A percentile compares a stretch with the other conserved stretches of the same genome.
Evolutionary conservation across 2,113 vertebrate genomes (phyloP).

Genomic region (Tychaedon coryphoeus): DNA sequence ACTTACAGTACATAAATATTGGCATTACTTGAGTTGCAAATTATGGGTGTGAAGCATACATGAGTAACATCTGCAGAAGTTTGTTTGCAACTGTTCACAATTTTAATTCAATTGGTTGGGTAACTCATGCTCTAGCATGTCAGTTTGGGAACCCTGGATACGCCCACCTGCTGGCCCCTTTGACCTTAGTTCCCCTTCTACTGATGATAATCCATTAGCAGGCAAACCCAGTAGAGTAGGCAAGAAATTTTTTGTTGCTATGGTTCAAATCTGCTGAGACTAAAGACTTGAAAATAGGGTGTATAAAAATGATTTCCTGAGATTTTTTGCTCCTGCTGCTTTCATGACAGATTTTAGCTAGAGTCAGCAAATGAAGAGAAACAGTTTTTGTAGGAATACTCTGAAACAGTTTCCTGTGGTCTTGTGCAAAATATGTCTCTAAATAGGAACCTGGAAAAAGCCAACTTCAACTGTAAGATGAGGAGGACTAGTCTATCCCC

Average conservation of each 20-base stretch:
- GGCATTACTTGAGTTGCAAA: slow-evolving; percentile 50
- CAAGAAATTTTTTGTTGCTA: not conserved
- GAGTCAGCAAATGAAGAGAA: not conserved
- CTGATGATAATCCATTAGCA: not conserved
- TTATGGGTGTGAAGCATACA: slow-evolving; percentile 39
- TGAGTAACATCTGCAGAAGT: slow-evolving; percentile 47
- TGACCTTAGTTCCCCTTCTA: not conserved
- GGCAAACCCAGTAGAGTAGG: not conserved
- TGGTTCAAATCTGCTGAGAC: not conserved
- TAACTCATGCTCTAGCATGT: not conserved
- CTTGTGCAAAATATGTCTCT: not conserved
- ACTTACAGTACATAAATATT: slow-evolving; percentile 39
- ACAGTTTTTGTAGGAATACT: not conserved
- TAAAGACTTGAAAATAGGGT: not conserved
- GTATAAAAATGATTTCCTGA: not conserved
- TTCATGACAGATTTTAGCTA: not conserved
- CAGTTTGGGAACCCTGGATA: not conserved
- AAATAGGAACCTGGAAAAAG: not conserved
- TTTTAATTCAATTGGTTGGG: slow-evolving; percentile 25
- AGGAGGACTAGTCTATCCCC: not conserved
- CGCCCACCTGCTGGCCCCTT: not conserved
- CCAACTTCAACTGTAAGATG: not conserved
- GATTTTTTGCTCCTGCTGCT: not conserved
- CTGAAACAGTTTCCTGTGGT: not conserved
- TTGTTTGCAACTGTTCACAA: slow-evolving; percentile 24